phyloP scores from a whole-genome alignment of 2,888 invertebrate genomes.

The Tenthredo notha region DNA sequence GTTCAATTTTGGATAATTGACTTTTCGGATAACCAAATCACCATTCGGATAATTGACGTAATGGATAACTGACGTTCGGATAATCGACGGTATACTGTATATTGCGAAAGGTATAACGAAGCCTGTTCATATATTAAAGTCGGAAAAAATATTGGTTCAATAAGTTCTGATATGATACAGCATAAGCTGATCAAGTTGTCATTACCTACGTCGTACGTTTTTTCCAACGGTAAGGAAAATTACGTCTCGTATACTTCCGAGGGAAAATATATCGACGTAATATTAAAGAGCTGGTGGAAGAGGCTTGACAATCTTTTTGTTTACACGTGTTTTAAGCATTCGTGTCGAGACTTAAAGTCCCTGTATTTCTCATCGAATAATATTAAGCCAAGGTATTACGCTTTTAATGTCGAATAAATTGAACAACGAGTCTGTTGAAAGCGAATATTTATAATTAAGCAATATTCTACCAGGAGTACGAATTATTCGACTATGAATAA shows the following conservation, averaged over 20 bases:
- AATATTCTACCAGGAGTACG: background rate
- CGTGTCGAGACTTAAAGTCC: background rate
- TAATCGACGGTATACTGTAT: too few species aligned
- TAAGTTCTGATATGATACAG: background rate
- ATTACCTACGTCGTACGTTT: background rate
- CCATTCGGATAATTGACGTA: too few species aligned
- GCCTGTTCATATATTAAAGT: background rate
- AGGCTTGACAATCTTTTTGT: background rate
- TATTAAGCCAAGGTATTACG: background rate
- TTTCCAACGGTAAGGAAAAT: background rate
- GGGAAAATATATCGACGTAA: background rate
- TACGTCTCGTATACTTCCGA: background rate
- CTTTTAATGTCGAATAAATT: background rate
- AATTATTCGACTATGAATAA: background rate
- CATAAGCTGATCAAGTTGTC: background rate
- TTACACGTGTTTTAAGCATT: background rate
- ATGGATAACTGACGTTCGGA: too few species aligned
- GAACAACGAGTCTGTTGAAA: background rate
- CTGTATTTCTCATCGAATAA: background rate
- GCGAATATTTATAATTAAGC: background rate
- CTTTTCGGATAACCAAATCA: too few species aligned
- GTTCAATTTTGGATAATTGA: too few species aligned
- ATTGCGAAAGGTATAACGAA: background rate
- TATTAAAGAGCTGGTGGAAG: background rate
- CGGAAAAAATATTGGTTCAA: conserved; percentile 3